Evolutionary conservation across 2,113 vertebrate species (phyloP), one percentile per base, ranked within the genome.

Genomic region (Erpornis zantholeuca): DNA sequence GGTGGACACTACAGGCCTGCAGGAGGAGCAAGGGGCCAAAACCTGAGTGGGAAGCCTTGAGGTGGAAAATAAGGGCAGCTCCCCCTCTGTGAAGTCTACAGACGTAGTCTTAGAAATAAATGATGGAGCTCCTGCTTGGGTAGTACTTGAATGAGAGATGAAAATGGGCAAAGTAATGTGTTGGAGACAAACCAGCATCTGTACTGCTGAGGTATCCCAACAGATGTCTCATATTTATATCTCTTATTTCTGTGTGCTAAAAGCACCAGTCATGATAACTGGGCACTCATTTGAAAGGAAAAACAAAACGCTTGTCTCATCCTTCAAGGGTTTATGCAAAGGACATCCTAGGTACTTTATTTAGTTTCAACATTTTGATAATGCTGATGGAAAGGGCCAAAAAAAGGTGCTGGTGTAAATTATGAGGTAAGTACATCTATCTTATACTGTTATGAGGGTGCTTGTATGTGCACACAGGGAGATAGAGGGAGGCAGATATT

Each of bases 401-500:
- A 88, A 38, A 60, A 57, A 25, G 20, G 19, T 75, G 28, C 28
- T 81, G 56, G 35, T 38, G 60, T 59, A 86, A 88, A 59, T 59
- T 21, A 20, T 23, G 61, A 78, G 61, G 10, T 35, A 31, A 47
- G 11, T 49, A 45, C 10, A 42, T 52, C 8, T 33, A 27, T 66
- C 49, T 78, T 47, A 15, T 28, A 40, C 57, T 36, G 31, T 20
- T 38, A 45, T 65, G 53, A 25, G 19, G 17, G 11, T 44, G 53
- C 0, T 0, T 77, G n/a, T 31, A 12, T 50, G 47, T 5, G 10
- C 4, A 28, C 5, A 5, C 0, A 1, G 20, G 54, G 69, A 70
- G 69, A 12, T 5, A 42, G 24, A 50, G 23, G 38, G 33, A 54
- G 64, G 47, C 2, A 11, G 38, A 66, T 83, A 25, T 50, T 92